These are phyloP conservation scores for Adoxophyes honmai DNA, from an alignment of 1,140 invertebrate genomes.

Conservation along the genomic window DNA sequence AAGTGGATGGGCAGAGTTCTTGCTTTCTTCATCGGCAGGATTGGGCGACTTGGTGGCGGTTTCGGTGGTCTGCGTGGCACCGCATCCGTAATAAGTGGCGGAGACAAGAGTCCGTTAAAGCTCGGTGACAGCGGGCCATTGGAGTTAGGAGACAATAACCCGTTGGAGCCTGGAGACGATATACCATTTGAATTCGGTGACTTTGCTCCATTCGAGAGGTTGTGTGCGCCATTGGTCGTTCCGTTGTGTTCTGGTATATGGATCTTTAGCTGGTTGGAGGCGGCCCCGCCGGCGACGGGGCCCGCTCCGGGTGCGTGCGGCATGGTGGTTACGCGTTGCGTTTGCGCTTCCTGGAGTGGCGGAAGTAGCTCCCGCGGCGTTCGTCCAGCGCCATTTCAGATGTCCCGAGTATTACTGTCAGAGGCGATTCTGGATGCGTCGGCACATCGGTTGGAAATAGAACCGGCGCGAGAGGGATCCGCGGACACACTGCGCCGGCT, in stretches of 20 bases:
- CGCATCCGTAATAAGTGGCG: conserved; percentile 56
- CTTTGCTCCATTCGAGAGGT: conserved; percentile 37
- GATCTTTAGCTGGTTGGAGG: conserved; percentile 40
- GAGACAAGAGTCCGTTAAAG: conserved; percentile 16
- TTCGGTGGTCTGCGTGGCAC: conserved; percentile 63
- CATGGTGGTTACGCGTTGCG: conserved; percentile 46
- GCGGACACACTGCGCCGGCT: conserved; percentile 61
- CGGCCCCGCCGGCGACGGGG: conserved; percentile 30
- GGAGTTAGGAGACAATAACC: conserved; percentile 33
- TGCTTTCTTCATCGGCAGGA: conserved; percentile 68
- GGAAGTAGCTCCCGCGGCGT: conserved; percentile 56
- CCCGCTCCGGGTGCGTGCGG: conserved; percentile 37
- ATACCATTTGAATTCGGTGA: conserved; percentile 27
- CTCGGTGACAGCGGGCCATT: conserved; percentile 46
- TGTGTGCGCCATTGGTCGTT: conserved; percentile 28
- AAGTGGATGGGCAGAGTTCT: conserved; percentile 70
- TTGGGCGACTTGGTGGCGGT: conserved; percentile 47
- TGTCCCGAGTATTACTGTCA: conserved; percentile 54
- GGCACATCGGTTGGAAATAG: conserved; percentile 69
- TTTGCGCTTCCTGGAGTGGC: conserved; percentile 59
- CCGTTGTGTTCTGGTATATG: conserved; percentile 50
- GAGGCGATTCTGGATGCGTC: conserved; percentile 54
- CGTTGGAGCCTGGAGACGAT: conserved; percentile 21
- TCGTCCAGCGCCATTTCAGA: conserved; percentile 69
- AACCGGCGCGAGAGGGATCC: conserved; percentile 65